A percentile compares a stretch with the other conserved stretches of the same genome.
These are phyloP conservation scores for Theristus sp. DNA, from an alignment of 2,888 invertebrate genomes.

Conservation along the genomic window DNA sequence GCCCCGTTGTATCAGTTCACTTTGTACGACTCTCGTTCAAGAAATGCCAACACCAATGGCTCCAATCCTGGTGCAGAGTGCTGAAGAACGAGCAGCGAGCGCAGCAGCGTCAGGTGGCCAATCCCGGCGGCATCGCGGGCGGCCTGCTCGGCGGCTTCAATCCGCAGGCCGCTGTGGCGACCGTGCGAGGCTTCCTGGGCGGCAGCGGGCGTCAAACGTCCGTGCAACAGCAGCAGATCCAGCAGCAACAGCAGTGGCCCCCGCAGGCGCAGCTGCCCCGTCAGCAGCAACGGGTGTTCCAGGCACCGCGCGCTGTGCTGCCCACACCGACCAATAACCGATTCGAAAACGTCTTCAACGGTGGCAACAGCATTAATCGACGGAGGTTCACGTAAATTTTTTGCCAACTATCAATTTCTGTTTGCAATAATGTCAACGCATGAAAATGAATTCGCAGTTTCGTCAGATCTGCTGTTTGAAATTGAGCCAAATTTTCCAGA, in stretches of 20 bases:
- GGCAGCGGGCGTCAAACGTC: neutral
- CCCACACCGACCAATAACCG: neutral
- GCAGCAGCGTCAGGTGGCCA: slow-evolving; percentile 13
- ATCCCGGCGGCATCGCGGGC: neutral
- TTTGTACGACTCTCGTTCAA: no score
- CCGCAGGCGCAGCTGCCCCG: neutral
- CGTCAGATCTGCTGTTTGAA: no score
- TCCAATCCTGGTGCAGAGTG: no score
- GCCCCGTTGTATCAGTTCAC: no score
- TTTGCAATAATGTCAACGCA: no score
- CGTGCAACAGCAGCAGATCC: neutral
- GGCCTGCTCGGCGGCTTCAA: neutral
- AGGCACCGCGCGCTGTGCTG: neutral
- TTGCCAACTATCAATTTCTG: no score
- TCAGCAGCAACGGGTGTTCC: neutral
- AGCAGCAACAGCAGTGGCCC: neutral
- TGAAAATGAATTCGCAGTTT: no score
- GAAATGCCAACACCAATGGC: no score
- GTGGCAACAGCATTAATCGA: no score
- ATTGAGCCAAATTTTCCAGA: no score
- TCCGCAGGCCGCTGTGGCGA: neutral
- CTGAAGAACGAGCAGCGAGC: slow-evolving; percentile 22
- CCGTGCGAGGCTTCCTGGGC: neutral
- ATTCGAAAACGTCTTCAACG: neutral
- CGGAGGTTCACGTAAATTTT: no score